A percentile compares a stretch with the other conserved stretches of the same genome.
Conservation (phyloP, 1,140 invertebrate species). For the Zophobas atratus region DNA sequence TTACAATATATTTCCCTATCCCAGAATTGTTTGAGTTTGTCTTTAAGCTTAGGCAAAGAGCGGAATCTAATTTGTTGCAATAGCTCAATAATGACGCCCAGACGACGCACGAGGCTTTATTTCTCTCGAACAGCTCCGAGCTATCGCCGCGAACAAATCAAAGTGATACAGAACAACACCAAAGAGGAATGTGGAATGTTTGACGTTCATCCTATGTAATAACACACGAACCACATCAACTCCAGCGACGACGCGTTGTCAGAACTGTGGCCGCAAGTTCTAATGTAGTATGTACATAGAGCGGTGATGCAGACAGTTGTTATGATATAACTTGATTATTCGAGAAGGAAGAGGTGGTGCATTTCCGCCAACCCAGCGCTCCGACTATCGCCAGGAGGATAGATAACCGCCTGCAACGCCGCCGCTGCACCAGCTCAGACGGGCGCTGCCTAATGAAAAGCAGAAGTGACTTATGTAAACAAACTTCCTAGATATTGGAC, state of each 20-base stretch:
- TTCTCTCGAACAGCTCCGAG: background rate
- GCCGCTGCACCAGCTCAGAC: conserved; percentile 24
- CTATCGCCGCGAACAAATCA: conserved; percentile 22
- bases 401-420: conserved; percentile 16
- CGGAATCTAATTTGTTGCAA: too few relatives aligned
- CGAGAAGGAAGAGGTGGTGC: conserved; percentile 38
- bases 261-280: conserved; percentile 24
- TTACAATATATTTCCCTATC: too few relatives aligned
- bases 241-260: conserved; percentile 13
- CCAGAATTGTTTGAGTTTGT: too few relatives aligned
- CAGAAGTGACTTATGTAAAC: conserved; percentile 43
- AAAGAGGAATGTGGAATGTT: conserved; percentile 14
- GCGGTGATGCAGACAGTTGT: conserved; percentile 32
- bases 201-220: conserved; percentile 36
- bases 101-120: too few relatives aligned
- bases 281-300: conserved; percentile 28
- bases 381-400: conserved; percentile 16
- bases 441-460: conserved; percentile 31
- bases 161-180: conserved; percentile 27
- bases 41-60: too few relatives aligned
- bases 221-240: conserved; percentile 35
- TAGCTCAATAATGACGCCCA: too few relatives aligned
- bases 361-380: conserved; percentile 31
- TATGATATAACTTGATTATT: conserved; percentile 47
- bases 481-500: conserved; percentile 39